Conservation (phyloP, 2,888 invertebrate genomes). For the Drosophila greeni region DNA sequence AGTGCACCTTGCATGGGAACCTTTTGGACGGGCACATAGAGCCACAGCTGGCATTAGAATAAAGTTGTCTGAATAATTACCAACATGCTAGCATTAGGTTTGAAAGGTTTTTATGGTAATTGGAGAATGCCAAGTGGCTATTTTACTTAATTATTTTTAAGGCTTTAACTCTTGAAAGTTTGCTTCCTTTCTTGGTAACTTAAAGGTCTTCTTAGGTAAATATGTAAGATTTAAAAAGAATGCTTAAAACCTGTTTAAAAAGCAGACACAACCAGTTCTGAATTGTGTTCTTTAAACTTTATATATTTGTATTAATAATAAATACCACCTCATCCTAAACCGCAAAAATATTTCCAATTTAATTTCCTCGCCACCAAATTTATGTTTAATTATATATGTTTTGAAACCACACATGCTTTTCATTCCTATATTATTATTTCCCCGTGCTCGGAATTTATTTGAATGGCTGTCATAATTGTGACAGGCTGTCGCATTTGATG, state of each 20-base stretch:
- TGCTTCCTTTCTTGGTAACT: not conserved
- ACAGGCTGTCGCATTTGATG: slow-evolving; percentile 4
- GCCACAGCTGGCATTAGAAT: slow-evolving; percentile 7
- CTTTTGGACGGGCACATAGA: slow-evolving; percentile 22
- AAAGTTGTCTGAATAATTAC: slow-evolving; percentile 31
- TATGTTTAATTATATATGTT: slow-evolving; percentile 4
- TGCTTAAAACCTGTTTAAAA: no score
- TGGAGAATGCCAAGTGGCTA: not conserved
- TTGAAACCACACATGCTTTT: slow-evolving; percentile 3
- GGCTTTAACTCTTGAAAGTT: not conserved
- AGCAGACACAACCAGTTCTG: not conserved
- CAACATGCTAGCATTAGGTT: not conserved
- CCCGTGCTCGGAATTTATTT: slow-evolving; percentile 6
- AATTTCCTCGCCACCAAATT: not conserved
- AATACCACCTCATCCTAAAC: not conserved
- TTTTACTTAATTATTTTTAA: not conserved
- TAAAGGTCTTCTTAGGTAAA: no score
- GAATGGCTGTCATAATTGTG: slow-evolving; percentile 12
- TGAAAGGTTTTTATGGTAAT: slow-evolving; percentile 18
- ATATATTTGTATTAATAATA: not conserved
- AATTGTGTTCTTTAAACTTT: not conserved
- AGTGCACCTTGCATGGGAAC: slow-evolving; percentile 59
- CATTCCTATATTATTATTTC: slow-evolving; percentile 4
- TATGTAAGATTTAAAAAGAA: no score
- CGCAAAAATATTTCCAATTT: not conserved